Evolutionary conservation across 2,113 vertebrate genomes (phyloP), one percentile per base, ranked within the genome.

Genomic region (Pluvianellus socialis): DNA sequence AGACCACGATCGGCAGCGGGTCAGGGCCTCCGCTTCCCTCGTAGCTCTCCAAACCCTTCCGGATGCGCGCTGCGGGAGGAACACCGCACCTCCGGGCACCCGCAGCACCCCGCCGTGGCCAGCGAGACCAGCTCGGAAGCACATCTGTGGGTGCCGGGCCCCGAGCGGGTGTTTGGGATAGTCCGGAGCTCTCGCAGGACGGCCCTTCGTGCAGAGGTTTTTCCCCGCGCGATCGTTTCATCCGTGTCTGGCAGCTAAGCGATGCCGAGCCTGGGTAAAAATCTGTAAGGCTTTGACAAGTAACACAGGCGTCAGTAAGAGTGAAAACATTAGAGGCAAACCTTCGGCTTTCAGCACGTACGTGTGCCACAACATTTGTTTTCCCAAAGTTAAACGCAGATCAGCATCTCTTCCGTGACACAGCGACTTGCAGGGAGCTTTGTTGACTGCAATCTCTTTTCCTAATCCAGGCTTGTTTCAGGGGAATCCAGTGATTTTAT

Each of bases 121-220:
- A 20, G 44, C 21, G 0, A 9, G 44, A 22, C 35, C 2, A 2
- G 22, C 74, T 35, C 0, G 1, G 68, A n/a, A 22, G 59, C 79
- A 13, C 1, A 0, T 30, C 72, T 23, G 70, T 22, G 71, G 71
- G 40, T 61, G 79, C 82, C 5, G 7, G 23, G 40, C 49, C 77
- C 53, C 1, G 0, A 68, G 55, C 21, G 4, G 2, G 0, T 0
- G 0, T 13, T 30, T 12, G 55, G 67, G 58, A 38, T 22, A 55
- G 9, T 55, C 86, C 91, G 6, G 4, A 30, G 83, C 28, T 68
- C 58, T 56, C 15, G 2, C 20, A 24, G 91, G 49, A 71, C 4
- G 4, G 28, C 47, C 49, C 71, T 87, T 23, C 0, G 0, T 7
- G 79, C 79, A n/a, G 86, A 61, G 40, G 8, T 23, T 92, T 16